These are phyloP conservation scores for Alviniconcha marisindica DNA, from an alignment of 1,140 invertebrate species.

Conservation along the genomic window DNA sequence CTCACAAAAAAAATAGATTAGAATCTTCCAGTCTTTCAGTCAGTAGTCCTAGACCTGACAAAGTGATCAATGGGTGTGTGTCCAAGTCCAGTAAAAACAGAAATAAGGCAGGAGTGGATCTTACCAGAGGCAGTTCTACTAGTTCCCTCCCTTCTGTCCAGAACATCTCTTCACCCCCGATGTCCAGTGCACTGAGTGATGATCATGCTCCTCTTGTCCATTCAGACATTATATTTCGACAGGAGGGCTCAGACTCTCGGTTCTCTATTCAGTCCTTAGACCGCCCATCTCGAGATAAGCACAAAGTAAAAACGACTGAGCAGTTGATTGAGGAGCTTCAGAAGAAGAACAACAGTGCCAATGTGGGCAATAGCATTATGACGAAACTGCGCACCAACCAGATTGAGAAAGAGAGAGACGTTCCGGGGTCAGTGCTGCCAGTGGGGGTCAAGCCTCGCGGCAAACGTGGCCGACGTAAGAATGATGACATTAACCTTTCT, in stretches of 20 bases:
- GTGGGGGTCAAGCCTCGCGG: constrained; percentile 65
- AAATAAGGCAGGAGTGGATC: not conserved
- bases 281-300: constrained; percentile 60
- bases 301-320: constrained; percentile 89
- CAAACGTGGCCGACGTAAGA: constrained; percentile 54
- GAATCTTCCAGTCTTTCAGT: constrained; percentile 54
- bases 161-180: constrained; percentile 24
- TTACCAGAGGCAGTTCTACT: not conserved
- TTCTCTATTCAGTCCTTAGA: constrained; percentile 33
- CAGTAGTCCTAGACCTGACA: constrained; percentile 28
- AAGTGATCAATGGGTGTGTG: constrained; percentile 51
- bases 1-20: constrained; percentile 28
- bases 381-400: constrained; percentile 72
- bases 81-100: constrained; percentile 36
- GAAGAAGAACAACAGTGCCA: constrained; percentile 79
- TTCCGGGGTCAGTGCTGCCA: constrained; percentile 61
- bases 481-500: constrained; percentile 41
- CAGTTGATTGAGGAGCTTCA: constrained; percentile 88
- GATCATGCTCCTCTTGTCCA: constrained; percentile 1
- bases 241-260: constrained; percentile 42
- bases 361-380: constrained; percentile 68
- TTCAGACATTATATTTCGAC: constrained; percentile 26
- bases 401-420: constrained; percentile 73
- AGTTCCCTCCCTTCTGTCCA: constrained; percentile 10
- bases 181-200: constrained; percentile 8